Base-by-base conservation (phyloP, 2,888 invertebrate species). In the Frankliniella fusca region DNA sequence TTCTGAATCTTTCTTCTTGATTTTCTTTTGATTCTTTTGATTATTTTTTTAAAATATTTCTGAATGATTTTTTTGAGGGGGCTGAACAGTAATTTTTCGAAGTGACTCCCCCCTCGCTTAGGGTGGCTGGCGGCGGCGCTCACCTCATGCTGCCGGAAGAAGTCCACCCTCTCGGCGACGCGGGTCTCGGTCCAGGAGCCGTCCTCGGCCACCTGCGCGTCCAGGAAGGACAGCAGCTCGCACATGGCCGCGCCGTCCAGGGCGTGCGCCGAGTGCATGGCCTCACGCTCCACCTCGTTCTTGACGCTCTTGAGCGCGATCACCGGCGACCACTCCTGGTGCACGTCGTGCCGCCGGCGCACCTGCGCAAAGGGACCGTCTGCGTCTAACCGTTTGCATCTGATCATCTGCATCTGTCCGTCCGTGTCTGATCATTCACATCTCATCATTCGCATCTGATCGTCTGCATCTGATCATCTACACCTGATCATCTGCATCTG, bases 211-310 rank as follows among this genome's bases (percentile, higher is more conserved):
- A 93, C 92, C 87, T 91, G 90, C 82, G 91, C 89, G 87, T 95
- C 94, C 82, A 95, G 88, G 87, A 93, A 93, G 38, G 92, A 91
- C 85, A 97, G 91, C 85, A 95, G 94, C 85, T 96, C 95, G 87
- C 97, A 95, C 89, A 97, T 92, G 0, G 96, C 97, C 0, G 94
- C 94, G 0, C 94, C 97, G 88, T 99, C 98, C 81, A 94, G 91
- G 82, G 97, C 89, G 87, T 97, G 97, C 0, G 97, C 95, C 81
- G 89, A 91, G 85, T 92, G 91, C 96, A 97, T 97, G 81, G 96
- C 96, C 82, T 90, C 90, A 38, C 92, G 91, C 88, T 97, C 97
- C 0, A 92, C 90, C 0, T 90, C 88, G 86, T 97, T 98, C 89
- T 99, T 99, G 85, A 93, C 91, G 0, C 97, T 95, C 87, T 97